Evolutionary conservation across 2,113 vertebrate genomes (phyloP).

Genomic region (Symphodus melops): DNA sequence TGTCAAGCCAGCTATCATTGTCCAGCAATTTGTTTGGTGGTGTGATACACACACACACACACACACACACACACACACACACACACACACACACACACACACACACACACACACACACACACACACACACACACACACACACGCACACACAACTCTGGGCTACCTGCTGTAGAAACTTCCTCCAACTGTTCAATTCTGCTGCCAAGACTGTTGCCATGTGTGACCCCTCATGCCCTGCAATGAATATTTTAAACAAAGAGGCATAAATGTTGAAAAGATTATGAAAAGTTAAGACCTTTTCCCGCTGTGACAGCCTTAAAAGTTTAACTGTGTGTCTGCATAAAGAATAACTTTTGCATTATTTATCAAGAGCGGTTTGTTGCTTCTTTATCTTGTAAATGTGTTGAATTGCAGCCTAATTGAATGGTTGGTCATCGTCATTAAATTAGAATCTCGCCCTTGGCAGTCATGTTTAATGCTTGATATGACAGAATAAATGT

Average conservation of each 20-base stretch:
- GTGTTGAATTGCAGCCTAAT: not conserved
- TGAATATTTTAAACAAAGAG: conserved; percentile 59
- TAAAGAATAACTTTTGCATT: conserved; percentile 23
- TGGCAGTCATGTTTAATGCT: not conserved
- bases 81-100: too few relatives aligned
- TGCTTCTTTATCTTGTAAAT: conserved; percentile 1
- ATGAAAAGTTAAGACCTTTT: conserved; percentile 33
- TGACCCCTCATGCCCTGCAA: conserved; percentile 18
- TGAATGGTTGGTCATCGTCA: not conserved
- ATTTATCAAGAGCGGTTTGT: conserved; percentile 9
- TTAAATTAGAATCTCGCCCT: not conserved
- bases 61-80: too few relatives aligned
- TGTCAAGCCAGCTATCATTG: conserved; percentile 47
- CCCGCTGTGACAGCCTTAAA: conserved; percentile 12
- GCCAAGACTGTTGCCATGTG: conserved; percentile 23
- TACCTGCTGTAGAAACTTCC: conserved; percentile 40
- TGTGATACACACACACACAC: not conserved
- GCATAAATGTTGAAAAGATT: conserved; percentile 48
- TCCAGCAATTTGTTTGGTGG: conserved; percentile 38
- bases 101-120: too few relatives aligned
- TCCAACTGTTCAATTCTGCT: conserved; percentile 25
- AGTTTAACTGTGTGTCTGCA: conserved; percentile 39
- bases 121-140: too few relatives aligned
- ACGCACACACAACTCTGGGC: conserved; percentile 12
- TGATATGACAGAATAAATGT: not conserved